phyloP scores from a whole-genome alignment of 2,797 vertebrate genomes.

The Eremophila alpestris region DNA sequence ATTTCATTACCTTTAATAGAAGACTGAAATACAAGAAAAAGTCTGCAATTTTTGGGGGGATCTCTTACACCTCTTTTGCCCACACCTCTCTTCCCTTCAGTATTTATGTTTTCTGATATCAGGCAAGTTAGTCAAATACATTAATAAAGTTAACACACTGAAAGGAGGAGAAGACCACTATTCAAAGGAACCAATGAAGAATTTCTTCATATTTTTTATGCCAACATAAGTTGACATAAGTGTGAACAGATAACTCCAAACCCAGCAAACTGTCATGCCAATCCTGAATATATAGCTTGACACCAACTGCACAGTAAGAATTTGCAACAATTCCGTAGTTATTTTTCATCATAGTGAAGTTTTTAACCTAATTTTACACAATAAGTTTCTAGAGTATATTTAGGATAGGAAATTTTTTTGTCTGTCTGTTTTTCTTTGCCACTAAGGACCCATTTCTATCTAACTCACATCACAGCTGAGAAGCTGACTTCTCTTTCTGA shows the following conservation, averaged over 20 bases:
- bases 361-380: background rate
- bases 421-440: background rate
- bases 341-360: background rate
- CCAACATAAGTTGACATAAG: too few species aligned
- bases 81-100: background rate
- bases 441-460: background rate
- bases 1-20: constrained; percentile 2
- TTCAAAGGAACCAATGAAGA: constrained; percentile 11
- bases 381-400: background rate
- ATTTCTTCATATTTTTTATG: background rate
- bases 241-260: constrained; percentile 38
- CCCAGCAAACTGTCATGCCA: constrained; percentile 18
- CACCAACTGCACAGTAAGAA: background rate
- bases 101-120: background rate
- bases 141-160: constrained; percentile 34
- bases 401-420: background rate
- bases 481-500: background rate
- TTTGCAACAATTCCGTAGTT: background rate
- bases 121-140: background rate
- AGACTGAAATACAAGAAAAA: background rate
- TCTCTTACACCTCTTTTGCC: background rate
- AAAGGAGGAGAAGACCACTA: background rate
- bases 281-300: background rate
- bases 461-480: background rate
- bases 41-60: background rate